Conservation (phyloP, 2,797 vertebrate genomes). For the Tiaroga cobitis region DNA sequence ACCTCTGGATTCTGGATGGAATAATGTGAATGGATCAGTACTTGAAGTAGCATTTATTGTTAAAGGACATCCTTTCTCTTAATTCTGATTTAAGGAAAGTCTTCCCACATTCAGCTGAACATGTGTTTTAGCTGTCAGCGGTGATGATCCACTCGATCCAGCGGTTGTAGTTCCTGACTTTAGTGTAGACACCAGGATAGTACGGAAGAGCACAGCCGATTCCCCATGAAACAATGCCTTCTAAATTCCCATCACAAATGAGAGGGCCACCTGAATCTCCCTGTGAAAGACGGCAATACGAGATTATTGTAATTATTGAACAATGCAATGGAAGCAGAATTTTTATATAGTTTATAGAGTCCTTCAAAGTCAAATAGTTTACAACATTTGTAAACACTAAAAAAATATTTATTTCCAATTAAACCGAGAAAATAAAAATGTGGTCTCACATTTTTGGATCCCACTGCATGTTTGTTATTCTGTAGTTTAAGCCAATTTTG, state of each 20-base stretch:
- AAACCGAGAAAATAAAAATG: background rate
- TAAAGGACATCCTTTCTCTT: background rate
- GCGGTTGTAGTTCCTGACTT: constrained; percentile 69
- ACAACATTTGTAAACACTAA: background rate
- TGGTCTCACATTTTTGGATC: background rate
- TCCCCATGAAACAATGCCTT: constrained; percentile 84
- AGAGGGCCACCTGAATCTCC: constrained; percentile 81
- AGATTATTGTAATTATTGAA: background rate
- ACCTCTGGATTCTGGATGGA: background rate
- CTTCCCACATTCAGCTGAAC: background rate
- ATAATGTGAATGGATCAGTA: background rate
- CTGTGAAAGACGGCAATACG: constrained; percentile 62
- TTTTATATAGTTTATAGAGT: background rate
- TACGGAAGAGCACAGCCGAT: constrained; percentile 76
- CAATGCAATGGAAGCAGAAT: background rate
- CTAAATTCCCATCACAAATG: constrained; percentile 70
- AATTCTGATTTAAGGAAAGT: background rate
- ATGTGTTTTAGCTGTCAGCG: background rate
- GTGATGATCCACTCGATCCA: constrained; percentile 72
- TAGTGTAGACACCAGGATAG: constrained; percentile 81
- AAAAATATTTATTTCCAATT: background rate
- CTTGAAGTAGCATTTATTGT: background rate
- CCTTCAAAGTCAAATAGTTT: background rate
- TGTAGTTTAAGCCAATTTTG: too few relatives aligned
- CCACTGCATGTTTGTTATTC: background rate